Base-by-base conservation (phyloP, 2,888 invertebrate species). In the Amphiduros pacificus region DNA sequence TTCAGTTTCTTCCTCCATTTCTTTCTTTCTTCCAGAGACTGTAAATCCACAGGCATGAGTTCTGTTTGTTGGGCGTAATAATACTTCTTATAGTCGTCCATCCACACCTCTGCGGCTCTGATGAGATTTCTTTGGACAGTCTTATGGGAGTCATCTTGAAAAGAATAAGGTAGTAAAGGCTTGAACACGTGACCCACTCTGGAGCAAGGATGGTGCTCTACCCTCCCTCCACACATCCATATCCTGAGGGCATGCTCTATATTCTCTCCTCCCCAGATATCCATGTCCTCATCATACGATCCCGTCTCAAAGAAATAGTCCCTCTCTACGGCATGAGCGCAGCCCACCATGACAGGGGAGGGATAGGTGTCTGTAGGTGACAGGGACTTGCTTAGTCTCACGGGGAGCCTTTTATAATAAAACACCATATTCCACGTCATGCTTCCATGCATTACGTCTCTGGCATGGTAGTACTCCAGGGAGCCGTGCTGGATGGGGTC, bases 111-210 rank as follows among this genome's bases (percentile, higher is more conserved):
- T 63, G 96, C 95, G 78, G 98, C 86, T 72, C 97, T 89, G 67
- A 96, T 91, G 26, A 94, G 94, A 85, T 97, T 97, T 26, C 26
- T 20, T 80, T 92, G 89, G 83, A 93, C 91, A 66, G 97, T 86
- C 55, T 96, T 96, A 66, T 94, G 87, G 96, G 96, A 24, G 60
- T 72, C 70, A 11, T 71, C 72, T 52, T 72, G 70, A 28, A 50
- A 97, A 85, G 95, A 94, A 85, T 97, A 97, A 0, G 96, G 96
- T 2, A 94, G 93, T 64, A 96, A 88, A 82, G 95, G 96, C 70
- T 96, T 88, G 31, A 97, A 97, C 80, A 97, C 95, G 84, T 97
- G 97, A n/a, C 50, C 58, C 20, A 58, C 50, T 17, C 50, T 49
- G 5, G 71, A 71, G 50, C 71, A 71, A 11, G 64, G 60, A 9